Evolutionary conservation across 2,888 invertebrate species (phyloP), one percentile per base, ranked within the genome.

Genomic region (Drosophila kanekoi): DNA sequence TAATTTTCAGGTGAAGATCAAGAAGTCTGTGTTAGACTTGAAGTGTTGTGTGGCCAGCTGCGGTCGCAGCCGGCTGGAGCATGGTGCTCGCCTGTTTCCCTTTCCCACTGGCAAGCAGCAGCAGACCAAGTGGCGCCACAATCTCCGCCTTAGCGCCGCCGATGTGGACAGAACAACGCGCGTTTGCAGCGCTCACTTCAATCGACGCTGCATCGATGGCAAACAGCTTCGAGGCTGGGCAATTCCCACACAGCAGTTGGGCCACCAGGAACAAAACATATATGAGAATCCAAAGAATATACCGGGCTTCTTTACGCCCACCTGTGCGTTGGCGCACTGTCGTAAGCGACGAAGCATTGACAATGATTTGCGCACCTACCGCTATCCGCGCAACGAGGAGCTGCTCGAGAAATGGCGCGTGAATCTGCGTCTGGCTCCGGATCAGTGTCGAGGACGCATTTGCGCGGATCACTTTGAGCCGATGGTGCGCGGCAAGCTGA

Each of bases 221-320:
- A 91, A 89, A 40, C 68, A 80, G 10, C 53, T 91, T 9, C 71
- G 89, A 1, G 35, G 79, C 8, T 91, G 90, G 90, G 89, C 90
- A 1, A 79, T 90, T 51, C 90, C 90, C 28, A 91, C 90, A 0
- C 79, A 73, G 35, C 81, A 84, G 44, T 61, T 91, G 67, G 91
- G 88, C 0, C 88, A 90, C 37, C 60, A 59, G 13, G 78, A 87
- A 32, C 77, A 78, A n/a, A 69, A 79, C 2, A 84, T 90, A 35
- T 88, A 82, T 62, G 91, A 90, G 54, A 90, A 91, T 69, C 91
- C 90, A 1, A 89, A 90, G 59, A 83, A 84, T 56, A 74, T 89
- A 38, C 81, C 89, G 0, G 90, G 90, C 32, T 74, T 86, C 43
- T 79, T 91, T 37, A 70, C 88, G 13, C 79, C 88, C 14, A 81